A percentile compares a stretch with the other conserved stretches of the same genome.
These are phyloP conservation scores for Loris lydekkerianus DNA, from an alignment of 2,797 vertebrate species.

Conservation along the genomic window DNA sequence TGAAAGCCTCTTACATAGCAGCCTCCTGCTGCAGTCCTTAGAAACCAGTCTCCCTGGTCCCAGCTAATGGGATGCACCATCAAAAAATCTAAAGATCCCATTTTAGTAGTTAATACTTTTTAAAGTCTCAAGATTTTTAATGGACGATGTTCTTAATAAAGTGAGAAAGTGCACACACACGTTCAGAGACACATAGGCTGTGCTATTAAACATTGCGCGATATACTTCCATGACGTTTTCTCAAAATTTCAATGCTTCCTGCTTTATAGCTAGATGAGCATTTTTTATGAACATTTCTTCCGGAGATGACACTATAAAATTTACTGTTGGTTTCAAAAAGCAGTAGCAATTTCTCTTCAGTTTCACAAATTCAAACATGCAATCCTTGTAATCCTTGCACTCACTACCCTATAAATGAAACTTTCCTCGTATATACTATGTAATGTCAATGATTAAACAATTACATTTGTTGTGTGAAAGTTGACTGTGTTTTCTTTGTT, in stretches of 20 bases:
- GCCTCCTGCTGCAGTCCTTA: background rate
- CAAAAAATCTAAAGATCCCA: background rate
- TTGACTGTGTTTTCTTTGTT: background rate
- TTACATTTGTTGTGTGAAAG: background rate
- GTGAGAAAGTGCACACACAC: accelerated
- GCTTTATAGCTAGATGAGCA: background rate
- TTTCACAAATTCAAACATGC: conserved; percentile 12
- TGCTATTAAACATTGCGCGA: background rate
- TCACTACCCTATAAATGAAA: background rate
- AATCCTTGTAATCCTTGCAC: background rate
- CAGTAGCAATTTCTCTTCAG: background rate
- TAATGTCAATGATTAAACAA: background rate
- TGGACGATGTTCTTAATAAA: background rate
- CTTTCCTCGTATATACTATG: background rate
- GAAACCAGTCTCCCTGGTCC: background rate
- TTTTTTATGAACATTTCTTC: background rate
- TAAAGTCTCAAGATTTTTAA: background rate
- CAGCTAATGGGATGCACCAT: background rate
- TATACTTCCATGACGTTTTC: background rate
- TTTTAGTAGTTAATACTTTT: background rate
- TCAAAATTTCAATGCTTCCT: background rate
- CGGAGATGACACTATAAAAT: background rate
- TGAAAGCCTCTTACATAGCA: background rate
- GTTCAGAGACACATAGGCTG: background rate
- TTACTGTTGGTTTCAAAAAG: conserved; percentile 25